Conservation (phyloP, 2,797 vertebrate species). For the Sciurus vulgaris region DNA sequence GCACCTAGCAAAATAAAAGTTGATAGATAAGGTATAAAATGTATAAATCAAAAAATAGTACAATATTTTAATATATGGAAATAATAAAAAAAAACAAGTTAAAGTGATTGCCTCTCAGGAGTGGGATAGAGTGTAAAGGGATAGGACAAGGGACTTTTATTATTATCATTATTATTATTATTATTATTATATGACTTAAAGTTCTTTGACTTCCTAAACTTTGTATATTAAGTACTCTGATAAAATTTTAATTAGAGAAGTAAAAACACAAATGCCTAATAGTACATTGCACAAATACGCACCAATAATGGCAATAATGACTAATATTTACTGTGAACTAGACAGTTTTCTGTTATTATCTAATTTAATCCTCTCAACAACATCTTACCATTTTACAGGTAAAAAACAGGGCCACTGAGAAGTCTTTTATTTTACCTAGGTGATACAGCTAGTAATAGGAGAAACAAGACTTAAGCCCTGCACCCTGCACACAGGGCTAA, state of each 20-base stretch:
- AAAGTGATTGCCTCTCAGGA: neutral
- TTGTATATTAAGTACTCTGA: neutral
- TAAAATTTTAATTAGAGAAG: neutral
- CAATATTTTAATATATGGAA: neutral
- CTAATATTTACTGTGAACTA: neutral
- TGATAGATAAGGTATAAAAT: neutral
- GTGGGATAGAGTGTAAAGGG: neutral
- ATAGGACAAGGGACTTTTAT: neutral
- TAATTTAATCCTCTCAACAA: neutral
- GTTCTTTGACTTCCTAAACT: neutral
- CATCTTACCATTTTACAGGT: neutral
- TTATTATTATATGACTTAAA: neutral
- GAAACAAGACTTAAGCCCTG: neutral
- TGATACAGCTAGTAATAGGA: neutral
- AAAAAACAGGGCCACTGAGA: neutral
- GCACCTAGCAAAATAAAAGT: neutral
- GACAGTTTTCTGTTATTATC: neutral
- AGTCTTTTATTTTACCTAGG: neutral
- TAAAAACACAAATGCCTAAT: conserved; percentile 2
- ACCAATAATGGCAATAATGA: neutral
- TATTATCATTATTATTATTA: too few relatives aligned
- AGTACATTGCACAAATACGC: neutral
- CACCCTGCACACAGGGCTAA: neutral
- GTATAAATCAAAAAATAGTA: neutral
- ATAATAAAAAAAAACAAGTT: conserved; percentile 2